These are phyloP conservation scores for Acanthochromis polyacanthus DNA, from an alignment of 2,113 vertebrate genomes.

Conservation along the genomic window DNA sequence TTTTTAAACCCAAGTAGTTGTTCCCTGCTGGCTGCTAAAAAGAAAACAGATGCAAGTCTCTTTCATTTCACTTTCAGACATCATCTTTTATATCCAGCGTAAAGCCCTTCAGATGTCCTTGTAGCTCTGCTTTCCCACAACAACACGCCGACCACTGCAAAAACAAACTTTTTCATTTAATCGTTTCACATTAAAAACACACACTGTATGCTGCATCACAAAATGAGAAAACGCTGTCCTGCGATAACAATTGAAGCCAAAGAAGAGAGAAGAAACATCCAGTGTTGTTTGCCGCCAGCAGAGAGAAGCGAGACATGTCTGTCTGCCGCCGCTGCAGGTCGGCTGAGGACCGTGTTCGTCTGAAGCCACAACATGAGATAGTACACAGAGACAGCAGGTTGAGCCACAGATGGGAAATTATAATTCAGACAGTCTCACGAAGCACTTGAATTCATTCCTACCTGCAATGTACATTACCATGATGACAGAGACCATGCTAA, in stretches of 20 bases:
- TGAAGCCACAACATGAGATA: conserved; percentile 72
- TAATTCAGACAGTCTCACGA: conserved; percentile 72
- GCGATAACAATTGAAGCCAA: conserved; percentile 68
- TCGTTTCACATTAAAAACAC: conserved; percentile 83
- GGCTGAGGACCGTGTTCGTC: conserved; percentile 44
- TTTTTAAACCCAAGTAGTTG: no score
- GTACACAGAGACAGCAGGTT: conserved; percentile 72
- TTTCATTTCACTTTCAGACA: no score
- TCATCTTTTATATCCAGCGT: not conserved
- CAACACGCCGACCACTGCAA: conserved; percentile 63
- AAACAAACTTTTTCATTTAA: conserved; percentile 76
- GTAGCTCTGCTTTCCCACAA: conserved; percentile 10
- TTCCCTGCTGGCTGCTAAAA: no score
- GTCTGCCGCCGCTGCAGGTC: conserved; percentile 18
- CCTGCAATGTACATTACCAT: conserved; percentile 61
- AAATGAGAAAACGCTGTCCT: conserved; percentile 71
- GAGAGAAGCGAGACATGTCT: not conserved
- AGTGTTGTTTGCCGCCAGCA: conserved; percentile 2
- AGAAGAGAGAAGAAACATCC: conserved; percentile 58
- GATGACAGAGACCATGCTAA: conserved; percentile 58
- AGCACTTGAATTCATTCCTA: conserved; percentile 76
- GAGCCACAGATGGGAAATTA: conserved; percentile 78
- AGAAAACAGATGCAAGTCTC: no score
- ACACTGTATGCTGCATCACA: conserved; percentile 78
- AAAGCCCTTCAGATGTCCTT: not conserved